These are phyloP conservation scores for Arenaria interpres DNA, from an alignment of 2,113 vertebrate species.

Conservation along the genomic window DNA sequence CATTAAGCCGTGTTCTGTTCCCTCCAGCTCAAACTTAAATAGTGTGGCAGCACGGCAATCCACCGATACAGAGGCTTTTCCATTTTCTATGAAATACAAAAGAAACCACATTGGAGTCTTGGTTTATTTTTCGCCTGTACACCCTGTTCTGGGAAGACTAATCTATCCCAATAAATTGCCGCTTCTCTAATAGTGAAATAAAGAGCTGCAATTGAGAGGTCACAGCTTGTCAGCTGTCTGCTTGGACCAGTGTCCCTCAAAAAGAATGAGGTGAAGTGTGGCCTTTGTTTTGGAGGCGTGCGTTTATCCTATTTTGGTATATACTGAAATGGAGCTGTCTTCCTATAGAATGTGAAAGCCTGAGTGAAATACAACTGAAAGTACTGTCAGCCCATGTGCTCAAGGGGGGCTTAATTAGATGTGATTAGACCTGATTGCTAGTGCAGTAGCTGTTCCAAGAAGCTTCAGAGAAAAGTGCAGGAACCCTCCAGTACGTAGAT, in stretches of 20 bases:
- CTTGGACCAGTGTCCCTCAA: not conserved
- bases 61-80: conserved; percentile 77
- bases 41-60: conserved; percentile 65
- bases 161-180: not conserved
- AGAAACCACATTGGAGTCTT: not conserved
- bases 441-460: not conserved
- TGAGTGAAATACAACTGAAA: not conserved
- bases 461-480: not conserved
- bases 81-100: conserved; percentile 70
- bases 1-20: conserved; percentile 75
- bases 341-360: not conserved
- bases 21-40: conserved; percentile 78
- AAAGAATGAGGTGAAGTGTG: not conserved
- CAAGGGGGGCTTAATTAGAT: not conserved
- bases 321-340: not conserved
- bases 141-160: not conserved
- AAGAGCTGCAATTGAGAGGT: not conserved
- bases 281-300: not conserved
- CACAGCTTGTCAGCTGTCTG: not conserved
- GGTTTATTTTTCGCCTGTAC: not conserved
- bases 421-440: not conserved
- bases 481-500: not conserved
- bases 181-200: not conserved
- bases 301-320: not conserved
- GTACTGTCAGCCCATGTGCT: not conserved